A percentile compares a stretch with the other conserved stretches of the same genome.
Conservation (phyloP, 2,797 vertebrate genomes). For the Microtus agrestis region DNA sequence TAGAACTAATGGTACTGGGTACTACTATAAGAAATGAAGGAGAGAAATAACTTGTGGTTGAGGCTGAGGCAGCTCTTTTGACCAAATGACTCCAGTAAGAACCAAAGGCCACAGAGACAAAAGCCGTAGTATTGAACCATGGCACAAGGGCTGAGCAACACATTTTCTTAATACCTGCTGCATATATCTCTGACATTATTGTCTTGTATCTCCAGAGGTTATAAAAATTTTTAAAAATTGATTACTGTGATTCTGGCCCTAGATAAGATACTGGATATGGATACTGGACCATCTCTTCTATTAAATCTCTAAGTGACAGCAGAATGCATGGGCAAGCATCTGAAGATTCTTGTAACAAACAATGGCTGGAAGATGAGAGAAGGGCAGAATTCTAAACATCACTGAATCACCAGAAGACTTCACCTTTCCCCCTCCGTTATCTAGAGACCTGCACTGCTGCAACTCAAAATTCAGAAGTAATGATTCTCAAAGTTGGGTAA, state of each 20-base stretch:
- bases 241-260: neutral
- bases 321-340: neutral
- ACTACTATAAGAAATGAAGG: neutral
- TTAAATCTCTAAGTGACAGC: neutral
- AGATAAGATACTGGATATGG: neutral
- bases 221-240: neutral
- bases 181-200: neutral
- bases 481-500: neutral
- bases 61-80: neutral
- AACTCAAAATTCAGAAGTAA: neutral
- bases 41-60: neutral
- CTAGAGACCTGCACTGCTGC: neutral
- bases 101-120: neutral
- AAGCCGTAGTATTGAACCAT: neutral
- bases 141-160: neutral
- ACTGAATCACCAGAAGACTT: neutral
- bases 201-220: neutral
- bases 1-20: neutral
- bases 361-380: neutral
- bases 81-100: neutral
- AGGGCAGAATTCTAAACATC: slow-evolving; percentile 17
- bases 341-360: slow-evolving; percentile 4
- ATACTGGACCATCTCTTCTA: neutral
- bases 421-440: neutral
- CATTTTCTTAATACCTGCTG: neutral